Conservation (phyloP, 2,797 vertebrate genomes). For the Sarcoramphus papa region DNA sequence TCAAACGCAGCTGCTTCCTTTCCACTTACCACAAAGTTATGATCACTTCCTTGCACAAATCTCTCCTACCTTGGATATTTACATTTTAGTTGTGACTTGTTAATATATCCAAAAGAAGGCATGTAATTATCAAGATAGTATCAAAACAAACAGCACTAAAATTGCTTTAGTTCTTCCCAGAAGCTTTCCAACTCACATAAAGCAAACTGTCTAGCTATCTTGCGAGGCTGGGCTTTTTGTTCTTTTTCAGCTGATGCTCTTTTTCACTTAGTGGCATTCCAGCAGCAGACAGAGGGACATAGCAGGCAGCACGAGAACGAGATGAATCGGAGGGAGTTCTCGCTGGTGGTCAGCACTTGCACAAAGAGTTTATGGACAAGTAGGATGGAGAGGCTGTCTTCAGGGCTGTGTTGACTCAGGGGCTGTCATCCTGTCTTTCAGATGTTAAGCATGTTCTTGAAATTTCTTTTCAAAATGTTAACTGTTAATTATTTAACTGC, state of each 20-base stretch:
- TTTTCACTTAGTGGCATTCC: not conserved
- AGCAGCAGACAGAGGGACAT: not conserved
- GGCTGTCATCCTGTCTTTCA: not conserved
- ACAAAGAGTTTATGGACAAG: not conserved
- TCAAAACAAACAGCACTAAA: not conserved
- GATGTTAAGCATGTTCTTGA: not conserved
- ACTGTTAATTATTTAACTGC: not conserved
- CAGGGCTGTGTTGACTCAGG: not conserved
- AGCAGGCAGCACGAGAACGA: fast-evolving
- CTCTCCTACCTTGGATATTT: not conserved
- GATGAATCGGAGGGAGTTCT: not conserved
- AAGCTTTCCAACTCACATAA: not conserved
- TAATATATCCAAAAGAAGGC: not conserved
- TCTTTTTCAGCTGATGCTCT: not conserved
- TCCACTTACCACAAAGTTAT: not conserved
- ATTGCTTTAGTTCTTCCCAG: not conserved
- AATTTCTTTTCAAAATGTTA: not conserved
- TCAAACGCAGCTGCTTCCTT: not conserved
- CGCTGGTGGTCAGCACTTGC: not conserved
- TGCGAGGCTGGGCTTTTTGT: not conserved
- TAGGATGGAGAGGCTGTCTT: not conserved
- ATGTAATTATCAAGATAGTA: not conserved
- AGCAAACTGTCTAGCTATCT: not conserved
- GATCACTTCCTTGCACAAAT: not conserved
- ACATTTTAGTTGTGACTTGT: not conserved